A percentile compares a stretch with the other conserved stretches of the same genome.
phyloP scores from a whole-genome alignment of 2,113 vertebrate genomes.

The Catharus minimus region DNA sequence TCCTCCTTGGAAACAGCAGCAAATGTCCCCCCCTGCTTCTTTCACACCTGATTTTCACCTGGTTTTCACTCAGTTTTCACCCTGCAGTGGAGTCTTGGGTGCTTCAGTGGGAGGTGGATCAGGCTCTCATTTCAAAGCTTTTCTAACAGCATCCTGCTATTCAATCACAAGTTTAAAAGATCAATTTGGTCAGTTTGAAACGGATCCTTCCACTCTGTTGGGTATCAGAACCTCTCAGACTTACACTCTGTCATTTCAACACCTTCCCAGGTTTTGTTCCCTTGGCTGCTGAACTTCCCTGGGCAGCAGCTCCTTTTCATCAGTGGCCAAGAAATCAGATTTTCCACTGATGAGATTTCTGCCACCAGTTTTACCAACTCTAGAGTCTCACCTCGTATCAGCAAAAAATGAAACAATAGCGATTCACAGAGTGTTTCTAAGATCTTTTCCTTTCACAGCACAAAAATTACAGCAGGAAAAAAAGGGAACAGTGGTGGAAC shows the following conservation, averaged over 20 bases:
- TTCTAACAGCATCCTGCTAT: not conserved
- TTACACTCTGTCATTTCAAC: not conserved
- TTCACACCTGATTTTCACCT: not conserved
- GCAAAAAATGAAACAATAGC: not conserved
- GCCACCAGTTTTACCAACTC: not conserved
- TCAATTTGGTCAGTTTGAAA: not conserved
- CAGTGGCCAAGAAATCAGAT: not conserved
- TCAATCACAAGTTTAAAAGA: not conserved
- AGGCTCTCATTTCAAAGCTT: rapidly evolving
- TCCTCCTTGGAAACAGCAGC: not conserved
- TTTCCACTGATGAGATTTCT: not conserved
- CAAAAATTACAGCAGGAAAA: not conserved
- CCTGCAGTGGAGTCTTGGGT: not conserved
- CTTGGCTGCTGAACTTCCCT: not conserved
- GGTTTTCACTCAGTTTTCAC: not conserved
- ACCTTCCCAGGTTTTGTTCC: not conserved
- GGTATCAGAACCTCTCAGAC: too few relatives aligned
- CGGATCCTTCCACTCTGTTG: not conserved
- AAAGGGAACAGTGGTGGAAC: not conserved
- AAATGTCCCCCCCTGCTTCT: not conserved
- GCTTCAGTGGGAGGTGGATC: not conserved
- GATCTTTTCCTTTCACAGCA: not conserved
- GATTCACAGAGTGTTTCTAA: not conserved
- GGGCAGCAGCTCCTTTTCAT: not conserved
- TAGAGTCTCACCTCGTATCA: not conserved